A percentile compares a stretch with the other conserved stretches of the same genome.
These are phyloP conservation scores for Argyra leucocephala DNA, from an alignment of 2,888 invertebrate genomes.

Conservation along the genomic window DNA sequence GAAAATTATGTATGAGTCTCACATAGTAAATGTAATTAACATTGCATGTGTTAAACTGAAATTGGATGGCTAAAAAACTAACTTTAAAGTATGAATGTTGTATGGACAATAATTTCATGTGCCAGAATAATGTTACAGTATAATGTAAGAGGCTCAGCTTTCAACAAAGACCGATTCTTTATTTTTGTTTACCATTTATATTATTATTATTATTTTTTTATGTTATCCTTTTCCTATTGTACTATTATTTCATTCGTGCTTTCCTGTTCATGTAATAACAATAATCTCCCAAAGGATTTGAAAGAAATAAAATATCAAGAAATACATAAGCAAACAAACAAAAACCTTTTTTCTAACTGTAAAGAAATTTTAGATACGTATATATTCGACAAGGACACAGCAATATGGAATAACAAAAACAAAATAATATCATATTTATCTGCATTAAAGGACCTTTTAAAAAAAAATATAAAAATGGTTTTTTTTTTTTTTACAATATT, in stretches of 20 bases:
- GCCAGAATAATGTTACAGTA: too few relatives aligned
- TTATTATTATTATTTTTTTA: background rate
- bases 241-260: slow-evolving; percentile 3
- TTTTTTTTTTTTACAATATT: background rate
- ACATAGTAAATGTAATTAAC: too few relatives aligned
- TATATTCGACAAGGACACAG: background rate
- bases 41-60: too few relatives aligned
- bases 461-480: background rate
- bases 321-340: background rate
- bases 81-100: too few relatives aligned
- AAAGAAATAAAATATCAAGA: background rate
- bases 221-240: background rate
- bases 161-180: too few relatives aligned
- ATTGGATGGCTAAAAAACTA: too few relatives aligned
- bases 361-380: background rate
- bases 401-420: background rate
- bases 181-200: too few relatives aligned
- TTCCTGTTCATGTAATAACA: slow-evolving; percentile 6
- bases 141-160: too few relatives aligned
- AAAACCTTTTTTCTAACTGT: background rate
- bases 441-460: slow-evolving; percentile 9
- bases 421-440: slow-evolving; percentile 9
- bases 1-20: too few relatives aligned
- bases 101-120: too few relatives aligned
- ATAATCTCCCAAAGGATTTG: slow-evolving; percentile 6